Conservation (phyloP, 2,113 vertebrate species). For the Stegostoma tigrinum region DNA sequence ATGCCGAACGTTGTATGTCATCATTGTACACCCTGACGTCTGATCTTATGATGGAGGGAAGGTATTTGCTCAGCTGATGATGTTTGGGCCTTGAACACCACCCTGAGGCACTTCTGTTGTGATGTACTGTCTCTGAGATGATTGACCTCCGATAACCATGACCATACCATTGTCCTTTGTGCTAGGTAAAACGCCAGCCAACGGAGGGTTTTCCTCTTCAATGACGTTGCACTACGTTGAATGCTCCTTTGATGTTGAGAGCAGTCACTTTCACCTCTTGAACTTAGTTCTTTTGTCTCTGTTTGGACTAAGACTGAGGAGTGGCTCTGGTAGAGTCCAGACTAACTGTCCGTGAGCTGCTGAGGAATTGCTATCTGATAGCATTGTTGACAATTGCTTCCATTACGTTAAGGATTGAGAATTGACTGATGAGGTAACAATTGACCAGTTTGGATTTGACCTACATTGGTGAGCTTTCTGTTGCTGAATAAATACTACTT, state of each 20-base stretch:
- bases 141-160: background rate
- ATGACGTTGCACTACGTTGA: background rate
- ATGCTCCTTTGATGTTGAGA: background rate
- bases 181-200: background rate
- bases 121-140: background rate
- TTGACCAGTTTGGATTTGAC: too few species aligned
- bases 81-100: background rate
- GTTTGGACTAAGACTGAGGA: too few species aligned
- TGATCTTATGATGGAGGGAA: background rate
- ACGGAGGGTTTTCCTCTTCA: background rate
- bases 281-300: background rate
- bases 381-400: too few species aligned
- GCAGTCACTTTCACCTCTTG: background rate
- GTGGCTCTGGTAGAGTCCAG: background rate
- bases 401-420: too few species aligned
- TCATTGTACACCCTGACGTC: background rate
- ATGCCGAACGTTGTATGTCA: background rate
- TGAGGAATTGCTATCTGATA: too few species aligned
- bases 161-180: background rate
- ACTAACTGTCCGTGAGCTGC: background rate
- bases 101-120: background rate
- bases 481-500: background rate
- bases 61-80: background rate
- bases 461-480: background rate
- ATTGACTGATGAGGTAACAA: too few species aligned